Evolutionary conservation across 2,113 vertebrate species (phyloP).

Genomic region (Pterophyllum scalare): DNA sequence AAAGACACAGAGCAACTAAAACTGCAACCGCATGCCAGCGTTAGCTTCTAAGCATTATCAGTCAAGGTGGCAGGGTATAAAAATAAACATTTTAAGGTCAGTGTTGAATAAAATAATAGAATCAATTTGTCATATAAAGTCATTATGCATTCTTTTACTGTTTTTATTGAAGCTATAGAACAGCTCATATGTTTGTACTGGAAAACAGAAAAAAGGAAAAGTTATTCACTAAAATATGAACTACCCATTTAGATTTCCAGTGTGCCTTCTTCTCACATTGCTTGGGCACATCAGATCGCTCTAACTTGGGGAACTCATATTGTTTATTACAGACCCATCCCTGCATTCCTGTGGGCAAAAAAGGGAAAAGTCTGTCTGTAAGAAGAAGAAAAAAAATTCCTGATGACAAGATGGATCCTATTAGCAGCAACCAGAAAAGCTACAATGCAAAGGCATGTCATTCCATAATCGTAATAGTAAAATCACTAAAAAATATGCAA

Average conservation of each 20-base stretch:
- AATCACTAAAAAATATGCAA: slow-evolving; percentile 77
- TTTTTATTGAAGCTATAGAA: background rate
- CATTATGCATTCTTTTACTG: background rate
- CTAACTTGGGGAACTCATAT: slow-evolving; percentile 92
- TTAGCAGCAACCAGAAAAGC: background rate
- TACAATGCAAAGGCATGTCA: background rate
- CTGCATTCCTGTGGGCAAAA: slow-evolving; percentile 96
- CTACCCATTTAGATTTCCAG: background rate
- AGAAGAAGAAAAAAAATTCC: background rate
- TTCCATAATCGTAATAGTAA: background rate
- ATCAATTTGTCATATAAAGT: background rate
- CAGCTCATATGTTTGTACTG: background rate
- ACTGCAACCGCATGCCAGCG: background rate
- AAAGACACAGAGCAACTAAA: background rate
- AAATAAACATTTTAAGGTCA: too few species aligned
- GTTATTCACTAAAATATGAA: background rate
- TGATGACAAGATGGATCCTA: background rate
- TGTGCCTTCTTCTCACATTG: slow-evolving; percentile 83
- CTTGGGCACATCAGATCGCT: slow-evolving; percentile 90
- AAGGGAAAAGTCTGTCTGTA: slow-evolving; percentile 86
- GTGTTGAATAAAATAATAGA: too few species aligned
- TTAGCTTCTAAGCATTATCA: background rate
- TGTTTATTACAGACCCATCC: slow-evolving; percentile 92
- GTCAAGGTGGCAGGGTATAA: background rate
- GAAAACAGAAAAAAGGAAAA: background rate